These are phyloP conservation scores for Malacosoma neustria DNA, from an alignment of 2,888 invertebrate species.

Conservation along the genomic window DNA sequence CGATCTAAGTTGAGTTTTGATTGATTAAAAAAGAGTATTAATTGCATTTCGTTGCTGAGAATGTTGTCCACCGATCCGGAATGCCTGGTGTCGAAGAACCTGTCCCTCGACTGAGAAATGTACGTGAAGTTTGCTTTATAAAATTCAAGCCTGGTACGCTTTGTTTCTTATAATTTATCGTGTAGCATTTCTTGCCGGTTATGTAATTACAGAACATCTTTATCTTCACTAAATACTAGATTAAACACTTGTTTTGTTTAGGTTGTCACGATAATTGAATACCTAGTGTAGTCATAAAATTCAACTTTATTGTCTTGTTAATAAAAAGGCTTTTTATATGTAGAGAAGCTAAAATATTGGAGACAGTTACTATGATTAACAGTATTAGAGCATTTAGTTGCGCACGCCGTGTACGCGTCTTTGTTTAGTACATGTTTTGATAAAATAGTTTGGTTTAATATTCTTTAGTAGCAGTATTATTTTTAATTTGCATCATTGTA, in stretches of 20 bases:
- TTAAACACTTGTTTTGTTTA: neutral
- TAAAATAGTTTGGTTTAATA: no score
- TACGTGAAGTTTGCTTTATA: conserved; percentile 50
- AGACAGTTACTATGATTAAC: no score
- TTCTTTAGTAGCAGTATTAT: no score
- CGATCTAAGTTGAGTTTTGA: conserved; percentile 27
- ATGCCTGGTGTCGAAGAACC: conserved; percentile 60
- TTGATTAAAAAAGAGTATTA: neutral
- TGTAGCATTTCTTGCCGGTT: neutral
- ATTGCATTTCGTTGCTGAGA: conserved; percentile 16
- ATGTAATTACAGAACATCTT: neutral
- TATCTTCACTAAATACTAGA: neutral
- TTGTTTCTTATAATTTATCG: conserved; percentile 3
- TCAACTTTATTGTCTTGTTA: neutral
- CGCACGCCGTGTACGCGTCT: no score
- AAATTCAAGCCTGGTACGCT: conserved; percentile 49
- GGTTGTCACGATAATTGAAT: neutral
- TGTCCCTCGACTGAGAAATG: conserved; percentile 51
- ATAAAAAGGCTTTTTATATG: no score
- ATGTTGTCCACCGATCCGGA: conserved; percentile 39
- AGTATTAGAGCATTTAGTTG: no score
- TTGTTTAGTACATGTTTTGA: no score
- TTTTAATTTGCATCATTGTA: no score
- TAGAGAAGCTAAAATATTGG: no score
- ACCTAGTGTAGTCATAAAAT: neutral